A percentile compares a stretch with the other conserved stretches of the same genome.
Conservation (phyloP, 2,113 vertebrate species). For the Arothron firmamentum region DNA sequence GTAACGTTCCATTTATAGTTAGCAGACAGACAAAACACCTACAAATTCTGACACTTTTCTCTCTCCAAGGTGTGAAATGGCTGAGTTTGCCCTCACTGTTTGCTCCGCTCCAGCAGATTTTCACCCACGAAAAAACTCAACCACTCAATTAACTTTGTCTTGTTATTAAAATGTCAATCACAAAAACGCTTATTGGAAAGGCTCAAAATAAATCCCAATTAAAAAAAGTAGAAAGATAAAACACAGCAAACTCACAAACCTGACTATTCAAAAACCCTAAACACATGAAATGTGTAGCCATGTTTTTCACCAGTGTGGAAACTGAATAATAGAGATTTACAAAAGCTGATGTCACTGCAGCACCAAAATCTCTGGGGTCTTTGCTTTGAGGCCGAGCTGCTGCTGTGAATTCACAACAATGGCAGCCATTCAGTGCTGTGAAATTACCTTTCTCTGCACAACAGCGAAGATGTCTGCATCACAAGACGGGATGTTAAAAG, state of each 20-base stretch:
- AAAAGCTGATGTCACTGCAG: slow-evolving; percentile 2
- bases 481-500: slow-evolving; percentile 39
- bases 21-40: no score
- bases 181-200: background rate
- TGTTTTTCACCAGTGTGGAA: background rate
- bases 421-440: slow-evolving; percentile 12
- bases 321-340: background rate
- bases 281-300: no score
- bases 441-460: slow-evolving; percentile 42
- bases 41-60: no score
- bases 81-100: slow-evolving; percentile 1
- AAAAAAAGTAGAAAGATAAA: no score
- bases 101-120: background rate
- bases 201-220: no score
- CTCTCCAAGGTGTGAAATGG: no score
- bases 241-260: no score
- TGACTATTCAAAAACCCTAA: no score
- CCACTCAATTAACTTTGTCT: background rate
- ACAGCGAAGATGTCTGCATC: slow-evolving; percentile 26
- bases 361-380: slow-evolving; percentile 4
- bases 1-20: no score
- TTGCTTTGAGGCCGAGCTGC: slow-evolving; percentile 4
- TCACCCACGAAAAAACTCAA: background rate
- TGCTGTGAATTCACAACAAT: slow-evolving; percentile 5
- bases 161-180: background rate